phyloP scores from a whole-genome alignment of 2,113 vertebrate genomes.

The Chloropsis cyanopogon region DNA sequence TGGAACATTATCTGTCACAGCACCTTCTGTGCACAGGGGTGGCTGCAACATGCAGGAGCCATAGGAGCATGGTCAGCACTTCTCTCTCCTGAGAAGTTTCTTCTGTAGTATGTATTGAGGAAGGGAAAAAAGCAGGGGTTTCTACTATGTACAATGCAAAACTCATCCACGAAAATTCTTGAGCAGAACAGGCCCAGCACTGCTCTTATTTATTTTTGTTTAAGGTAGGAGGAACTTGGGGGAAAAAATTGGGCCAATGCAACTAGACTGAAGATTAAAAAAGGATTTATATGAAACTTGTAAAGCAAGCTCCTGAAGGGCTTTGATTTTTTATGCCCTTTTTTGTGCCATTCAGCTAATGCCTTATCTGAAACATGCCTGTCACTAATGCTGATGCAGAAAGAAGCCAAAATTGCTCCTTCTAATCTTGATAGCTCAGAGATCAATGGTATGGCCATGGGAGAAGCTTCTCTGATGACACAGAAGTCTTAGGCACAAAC shows the following conservation, averaged over 20 bases:
- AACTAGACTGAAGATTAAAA: background rate
- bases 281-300: background rate
- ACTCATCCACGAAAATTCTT: background rate
- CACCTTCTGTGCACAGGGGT: background rate
- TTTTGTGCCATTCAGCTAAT: background rate
- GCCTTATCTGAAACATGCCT: background rate
- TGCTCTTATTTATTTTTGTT: background rate
- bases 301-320: background rate
- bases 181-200: background rate
- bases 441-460: background rate
- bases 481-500: background rate
- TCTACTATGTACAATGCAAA: background rate
- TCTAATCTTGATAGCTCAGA: background rate
- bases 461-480: background rate
- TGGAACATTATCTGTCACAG: background rate
- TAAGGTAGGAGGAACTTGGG: background rate
- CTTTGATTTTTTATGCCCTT: conserved; percentile 39
- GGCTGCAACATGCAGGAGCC: background rate
- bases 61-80: background rate
- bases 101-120: background rate
- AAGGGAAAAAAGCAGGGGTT: background rate
- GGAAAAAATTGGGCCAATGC: background rate
- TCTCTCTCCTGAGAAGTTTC: background rate
- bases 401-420: background rate
- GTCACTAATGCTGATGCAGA: background rate